Conservation (phyloP, 2,113 vertebrate genomes). For the Tiliqua scincoides region DNA sequence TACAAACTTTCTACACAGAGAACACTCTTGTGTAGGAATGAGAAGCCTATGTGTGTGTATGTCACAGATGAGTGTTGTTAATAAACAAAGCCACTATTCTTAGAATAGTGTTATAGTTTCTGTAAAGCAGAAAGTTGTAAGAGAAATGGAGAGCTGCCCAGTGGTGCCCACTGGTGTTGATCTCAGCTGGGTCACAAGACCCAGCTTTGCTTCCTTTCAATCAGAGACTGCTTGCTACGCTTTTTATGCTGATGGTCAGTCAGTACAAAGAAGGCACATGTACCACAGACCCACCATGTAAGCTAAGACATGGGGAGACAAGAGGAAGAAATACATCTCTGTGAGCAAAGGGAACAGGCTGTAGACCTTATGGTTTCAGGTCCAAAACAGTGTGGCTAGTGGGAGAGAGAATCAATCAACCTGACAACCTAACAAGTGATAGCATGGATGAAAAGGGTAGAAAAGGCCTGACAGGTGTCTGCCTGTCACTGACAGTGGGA, state of each 20-base stretch:
- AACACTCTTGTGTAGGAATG: background rate
- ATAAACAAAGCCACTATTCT: background rate
- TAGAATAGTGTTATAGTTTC: background rate
- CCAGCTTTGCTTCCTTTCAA: background rate
- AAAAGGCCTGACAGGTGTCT: background rate
- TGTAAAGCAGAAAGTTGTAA: background rate
- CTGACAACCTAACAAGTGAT: background rate
- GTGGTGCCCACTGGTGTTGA: background rate
- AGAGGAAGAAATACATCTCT: background rate
- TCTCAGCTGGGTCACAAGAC: background rate
- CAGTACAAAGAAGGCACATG: background rate
- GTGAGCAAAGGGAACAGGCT: background rate
- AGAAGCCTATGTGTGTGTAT: background rate
- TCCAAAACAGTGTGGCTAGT: background rate
- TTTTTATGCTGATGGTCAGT: background rate
- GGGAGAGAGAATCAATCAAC: background rate
- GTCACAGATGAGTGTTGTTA: background rate
- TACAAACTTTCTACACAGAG: background rate
- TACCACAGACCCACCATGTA: background rate
- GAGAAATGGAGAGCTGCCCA: background rate
- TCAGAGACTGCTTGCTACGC: background rate
- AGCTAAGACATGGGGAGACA: background rate
- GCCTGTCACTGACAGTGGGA: background rate
- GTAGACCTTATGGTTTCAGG: background rate
- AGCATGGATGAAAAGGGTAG: background rate